Percentiles rank a stretch among this genome's conserved stretches.
These are phyloP conservation scores for Cottus gobio DNA, from an alignment of 2,113 vertebrate species.

Conservation along the genomic window DNA sequence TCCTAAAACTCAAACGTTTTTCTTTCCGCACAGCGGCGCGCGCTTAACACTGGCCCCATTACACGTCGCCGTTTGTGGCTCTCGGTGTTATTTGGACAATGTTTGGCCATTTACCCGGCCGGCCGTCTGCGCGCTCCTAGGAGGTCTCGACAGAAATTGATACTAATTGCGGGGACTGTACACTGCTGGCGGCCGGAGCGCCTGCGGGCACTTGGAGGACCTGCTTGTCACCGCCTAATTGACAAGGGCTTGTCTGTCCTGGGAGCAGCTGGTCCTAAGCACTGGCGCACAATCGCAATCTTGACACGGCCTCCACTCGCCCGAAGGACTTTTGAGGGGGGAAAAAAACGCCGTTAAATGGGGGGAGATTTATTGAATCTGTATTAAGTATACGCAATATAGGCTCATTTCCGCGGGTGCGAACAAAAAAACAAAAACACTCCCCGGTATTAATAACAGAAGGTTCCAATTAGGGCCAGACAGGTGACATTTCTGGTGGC, in stretches of 20 bases:
- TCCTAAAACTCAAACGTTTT: conserved; percentile 44
- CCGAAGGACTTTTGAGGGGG: conserved; percentile 87
- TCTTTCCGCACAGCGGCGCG: conserved; percentile 64
- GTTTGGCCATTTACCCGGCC: conserved; percentile 83
- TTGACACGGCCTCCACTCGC: conserved; percentile 92
- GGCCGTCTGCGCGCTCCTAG: conserved; percentile 90
- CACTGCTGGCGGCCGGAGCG: conserved; percentile 85
- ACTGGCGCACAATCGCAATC: conserved; percentile 96
- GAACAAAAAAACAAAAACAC: conserved; percentile 78
- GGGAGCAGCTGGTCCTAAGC: conserved; percentile 98
- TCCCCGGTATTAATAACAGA: conserved; percentile 89
- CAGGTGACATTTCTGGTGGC: conserved; percentile 91
- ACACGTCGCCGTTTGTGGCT: conserved; percentile 69
- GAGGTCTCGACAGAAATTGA: conserved; percentile 95
- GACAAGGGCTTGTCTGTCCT: conserved; percentile 99
- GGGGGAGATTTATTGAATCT: conserved; percentile 97
- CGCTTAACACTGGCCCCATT: conserved; percentile 75
- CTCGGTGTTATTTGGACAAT: conserved; percentile 78
- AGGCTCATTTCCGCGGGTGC: conserved; percentile 82
- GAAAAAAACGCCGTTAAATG: conserved; percentile 96
- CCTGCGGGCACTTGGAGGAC: conserved; percentile 90
- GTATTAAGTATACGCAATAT: conserved; percentile 90
- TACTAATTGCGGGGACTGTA: conserved; percentile 98
- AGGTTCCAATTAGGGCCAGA: conserved; percentile 86
- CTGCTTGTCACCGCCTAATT: conserved; percentile 99